These are phyloP conservation scores for Hipposideros larvatus DNA, from an alignment of 2,797 vertebrate species.

Conservation along the genomic window DNA sequence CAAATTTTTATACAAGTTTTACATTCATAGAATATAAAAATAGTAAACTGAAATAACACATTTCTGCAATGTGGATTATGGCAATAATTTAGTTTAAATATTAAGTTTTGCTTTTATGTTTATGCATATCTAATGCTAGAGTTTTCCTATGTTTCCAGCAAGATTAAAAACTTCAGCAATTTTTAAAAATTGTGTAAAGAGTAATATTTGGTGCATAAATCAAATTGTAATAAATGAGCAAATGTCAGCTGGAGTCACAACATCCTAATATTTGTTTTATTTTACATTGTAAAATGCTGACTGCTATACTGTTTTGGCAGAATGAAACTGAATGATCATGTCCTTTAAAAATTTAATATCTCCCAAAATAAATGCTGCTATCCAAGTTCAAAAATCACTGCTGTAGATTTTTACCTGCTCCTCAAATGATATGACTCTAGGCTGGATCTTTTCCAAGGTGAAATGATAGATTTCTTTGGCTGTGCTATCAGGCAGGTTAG, in stretches of 20 bases:
- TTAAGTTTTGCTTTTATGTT: constrained; percentile 57
- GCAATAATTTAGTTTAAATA: constrained; percentile 51
- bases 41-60: constrained; percentile 20
- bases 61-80: constrained; percentile 32
- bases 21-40: constrained; percentile 45
- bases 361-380: constrained; percentile 58
- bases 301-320: neutral
- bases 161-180: constrained; percentile 41
- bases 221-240: neutral
- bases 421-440: constrained; percentile 99
- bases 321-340: constrained; percentile 32
- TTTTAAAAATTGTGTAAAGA: constrained; percentile 19
- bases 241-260: constrained; percentile 1
- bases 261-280: neutral
- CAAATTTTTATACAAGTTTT: constrained; percentile 57
- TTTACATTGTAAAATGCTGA: constrained; percentile 30
- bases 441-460: constrained; percentile 98
- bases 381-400: constrained; percentile 32
- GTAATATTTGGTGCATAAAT: constrained; percentile 17
- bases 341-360: constrained; percentile 42
- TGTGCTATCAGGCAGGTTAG: constrained; percentile 95
- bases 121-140: neutral
- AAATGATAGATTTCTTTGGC: constrained; percentile 99
- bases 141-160: neutral
- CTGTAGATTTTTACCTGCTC: constrained; percentile 93